Conservation (phyloP, 23 tunicate genomes). For the Oikopleura vanhoeffeni region DNA sequence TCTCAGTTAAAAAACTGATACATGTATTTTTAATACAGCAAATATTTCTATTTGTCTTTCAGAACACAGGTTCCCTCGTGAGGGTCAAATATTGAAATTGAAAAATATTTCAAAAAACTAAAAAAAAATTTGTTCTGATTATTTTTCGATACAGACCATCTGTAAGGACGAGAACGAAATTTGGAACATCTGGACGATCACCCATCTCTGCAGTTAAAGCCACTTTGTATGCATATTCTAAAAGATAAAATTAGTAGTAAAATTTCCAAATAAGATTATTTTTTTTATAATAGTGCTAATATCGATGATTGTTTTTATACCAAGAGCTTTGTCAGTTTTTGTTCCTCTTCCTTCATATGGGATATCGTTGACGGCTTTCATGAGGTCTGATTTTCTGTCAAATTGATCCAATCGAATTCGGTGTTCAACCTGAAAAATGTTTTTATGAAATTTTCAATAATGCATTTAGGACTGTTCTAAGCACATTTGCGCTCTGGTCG, state of each 20-base stretch:
- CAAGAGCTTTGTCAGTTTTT: neutral
- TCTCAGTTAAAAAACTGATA: too few species aligned
- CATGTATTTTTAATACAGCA: too few species aligned
- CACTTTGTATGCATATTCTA: neutral
- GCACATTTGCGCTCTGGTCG: too few species aligned
- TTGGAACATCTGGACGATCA: constrained; percentile 11
- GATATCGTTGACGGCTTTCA: neutral
- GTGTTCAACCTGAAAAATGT: neutral
- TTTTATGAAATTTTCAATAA: neutral
- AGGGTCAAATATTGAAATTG: too few species aligned
- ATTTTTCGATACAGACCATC: neutral
- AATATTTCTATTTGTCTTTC: too few species aligned
- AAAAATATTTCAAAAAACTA: too few species aligned
- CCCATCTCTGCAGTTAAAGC: neutral
- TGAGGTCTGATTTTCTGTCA: neutral
- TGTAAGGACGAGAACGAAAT: neutral
- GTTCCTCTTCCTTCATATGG: constrained; percentile 15
- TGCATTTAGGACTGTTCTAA: too few species aligned
- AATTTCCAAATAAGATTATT: neutral
- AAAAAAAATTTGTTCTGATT: too few species aligned
- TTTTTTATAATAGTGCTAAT: neutral
- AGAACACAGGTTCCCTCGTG: too few species aligned
- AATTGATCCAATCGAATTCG: neutral
- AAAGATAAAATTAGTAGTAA: neutral
- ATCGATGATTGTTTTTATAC: neutral